Conservation (phyloP, 2,888 invertebrate species). For the Cordilura impudica region DNA sequence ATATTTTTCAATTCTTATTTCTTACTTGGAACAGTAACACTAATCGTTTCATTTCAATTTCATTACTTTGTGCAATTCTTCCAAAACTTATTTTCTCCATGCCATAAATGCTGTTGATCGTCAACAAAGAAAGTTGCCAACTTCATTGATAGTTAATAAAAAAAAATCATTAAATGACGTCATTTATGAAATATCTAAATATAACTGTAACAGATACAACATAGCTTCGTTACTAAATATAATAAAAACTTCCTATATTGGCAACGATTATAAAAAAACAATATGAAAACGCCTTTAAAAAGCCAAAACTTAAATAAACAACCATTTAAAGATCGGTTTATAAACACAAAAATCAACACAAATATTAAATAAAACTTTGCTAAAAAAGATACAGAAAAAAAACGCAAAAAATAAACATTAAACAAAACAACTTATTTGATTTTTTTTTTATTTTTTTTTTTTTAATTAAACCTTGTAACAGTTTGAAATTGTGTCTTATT, state of each 20-base stretch:
- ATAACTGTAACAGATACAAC: conserved; percentile 4
- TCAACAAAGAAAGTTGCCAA: conserved; percentile 1
- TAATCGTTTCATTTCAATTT: too few species aligned
- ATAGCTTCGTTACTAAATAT: not conserved
- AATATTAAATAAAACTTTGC: not conserved
- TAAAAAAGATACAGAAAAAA: not conserved
- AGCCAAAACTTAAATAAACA: conserved; percentile 1
- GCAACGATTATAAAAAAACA: not conserved
- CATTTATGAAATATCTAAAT: conserved; percentile 14
- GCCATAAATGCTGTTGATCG: too few species aligned
- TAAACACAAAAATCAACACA: not conserved
- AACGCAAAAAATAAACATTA: not conserved
- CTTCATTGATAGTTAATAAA: not conserved
- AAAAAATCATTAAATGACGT: conserved; percentile 24
- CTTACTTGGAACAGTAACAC: too few species aligned
- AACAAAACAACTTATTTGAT: conserved; percentile 10
- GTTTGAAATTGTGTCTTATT: not conserved
- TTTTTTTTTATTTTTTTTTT: too few species aligned
- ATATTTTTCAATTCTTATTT: too few species aligned
- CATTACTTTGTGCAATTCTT: too few species aligned
- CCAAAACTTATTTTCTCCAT: too few species aligned
- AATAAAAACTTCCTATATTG: conserved; percentile 35
- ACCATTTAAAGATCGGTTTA: conserved; percentile 16
- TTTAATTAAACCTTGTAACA: conserved; percentile 46
- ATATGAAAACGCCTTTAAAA: not conserved